Conservation (phyloP, 1,140 invertebrate genomes). For the Dufourea novaeangliae region DNA sequence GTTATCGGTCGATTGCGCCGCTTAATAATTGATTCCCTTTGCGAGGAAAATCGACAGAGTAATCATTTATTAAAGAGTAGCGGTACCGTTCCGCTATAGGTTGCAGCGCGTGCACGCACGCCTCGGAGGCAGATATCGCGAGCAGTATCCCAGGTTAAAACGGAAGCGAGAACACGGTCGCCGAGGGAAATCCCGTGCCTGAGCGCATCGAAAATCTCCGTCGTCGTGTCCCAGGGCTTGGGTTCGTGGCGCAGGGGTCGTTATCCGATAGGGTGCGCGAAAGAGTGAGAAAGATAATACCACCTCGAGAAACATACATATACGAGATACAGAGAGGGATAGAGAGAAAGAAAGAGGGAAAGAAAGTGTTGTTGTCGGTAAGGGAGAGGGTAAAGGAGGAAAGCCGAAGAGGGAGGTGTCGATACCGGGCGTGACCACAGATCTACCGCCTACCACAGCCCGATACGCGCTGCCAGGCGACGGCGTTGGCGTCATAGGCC, state of each 20-base stretch:
- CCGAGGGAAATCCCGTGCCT: conserved; percentile 11
- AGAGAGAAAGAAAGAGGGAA: background rate
- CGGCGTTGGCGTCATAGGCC: conserved; percentile 47
- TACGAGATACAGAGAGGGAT: no score
- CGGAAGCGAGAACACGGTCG: background rate
- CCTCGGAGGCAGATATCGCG: background rate
- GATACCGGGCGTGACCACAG: conserved; percentile 18
- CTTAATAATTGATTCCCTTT: background rate
- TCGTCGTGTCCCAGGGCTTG: background rate
- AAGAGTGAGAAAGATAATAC: no score
- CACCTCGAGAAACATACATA: no score
- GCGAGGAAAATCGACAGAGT: background rate
- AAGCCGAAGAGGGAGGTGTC: conserved; percentile 19
- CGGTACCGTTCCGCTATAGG: background rate
- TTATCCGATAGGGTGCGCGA: conserved; percentile 33
- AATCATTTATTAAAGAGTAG: background rate
- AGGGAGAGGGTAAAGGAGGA: background rate
- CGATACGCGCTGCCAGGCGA: conserved; percentile 4
- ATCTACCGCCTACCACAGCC: conserved; percentile 18
- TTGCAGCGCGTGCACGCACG: background rate
- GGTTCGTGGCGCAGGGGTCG: conserved; percentile 20
- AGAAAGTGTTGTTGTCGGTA: background rate
- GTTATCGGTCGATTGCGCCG: background rate
- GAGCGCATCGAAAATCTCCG: conserved; percentile 15
- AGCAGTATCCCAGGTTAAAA: background rate